A percentile compares a stretch with the other conserved stretches of the same genome.
These are phyloP conservation scores for Psettodes erumei DNA, from an alignment of 2,113 vertebrate genomes.

Conservation along the genomic window DNA sequence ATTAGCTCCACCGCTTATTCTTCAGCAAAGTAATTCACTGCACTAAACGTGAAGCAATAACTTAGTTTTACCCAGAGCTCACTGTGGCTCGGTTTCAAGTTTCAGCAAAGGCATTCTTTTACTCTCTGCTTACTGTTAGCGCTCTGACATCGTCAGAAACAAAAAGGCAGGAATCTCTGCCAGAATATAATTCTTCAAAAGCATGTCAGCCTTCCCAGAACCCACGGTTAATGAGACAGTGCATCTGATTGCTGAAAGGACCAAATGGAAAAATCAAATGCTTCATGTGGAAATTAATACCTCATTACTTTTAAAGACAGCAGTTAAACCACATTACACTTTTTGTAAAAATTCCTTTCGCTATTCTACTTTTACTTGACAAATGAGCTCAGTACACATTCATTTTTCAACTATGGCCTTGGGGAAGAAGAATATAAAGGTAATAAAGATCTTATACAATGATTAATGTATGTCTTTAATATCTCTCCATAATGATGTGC, in stretches of 20 bases:
- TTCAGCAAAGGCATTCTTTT: background rate
- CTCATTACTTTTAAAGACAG: constrained; percentile 21
- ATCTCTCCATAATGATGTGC: constrained; percentile 20
- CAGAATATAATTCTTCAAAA: constrained; percentile 47
- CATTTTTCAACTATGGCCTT: constrained; percentile 25
- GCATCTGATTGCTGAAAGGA: constrained; percentile 32
- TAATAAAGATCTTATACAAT: background rate
- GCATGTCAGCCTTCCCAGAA: constrained; percentile 40
- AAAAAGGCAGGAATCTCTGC: constrained; percentile 35
- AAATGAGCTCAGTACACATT: constrained; percentile 35
- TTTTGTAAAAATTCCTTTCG: background rate
- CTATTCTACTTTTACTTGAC: constrained; percentile 9
- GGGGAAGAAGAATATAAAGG: constrained; percentile 27
- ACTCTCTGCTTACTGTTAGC: constrained; percentile 32
- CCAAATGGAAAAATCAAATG: constrained; percentile 36
- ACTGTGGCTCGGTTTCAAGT: background rate
- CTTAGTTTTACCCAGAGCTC: background rate
- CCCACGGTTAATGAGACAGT: constrained; percentile 37
- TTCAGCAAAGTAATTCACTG: background rate
- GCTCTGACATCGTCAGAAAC: constrained; percentile 9
- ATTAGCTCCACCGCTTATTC: background rate
- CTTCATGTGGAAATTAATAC: constrained; percentile 32
- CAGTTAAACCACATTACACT: constrained; percentile 13
- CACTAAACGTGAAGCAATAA: background rate
- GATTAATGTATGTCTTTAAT: constrained; percentile 48